A percentile compares a stretch with the other conserved stretches of the same genome.
These are phyloP conservation scores for Solenopsis invicta DNA, from an alignment of 1,140 invertebrate genomes.

Conservation along the genomic window DNA sequence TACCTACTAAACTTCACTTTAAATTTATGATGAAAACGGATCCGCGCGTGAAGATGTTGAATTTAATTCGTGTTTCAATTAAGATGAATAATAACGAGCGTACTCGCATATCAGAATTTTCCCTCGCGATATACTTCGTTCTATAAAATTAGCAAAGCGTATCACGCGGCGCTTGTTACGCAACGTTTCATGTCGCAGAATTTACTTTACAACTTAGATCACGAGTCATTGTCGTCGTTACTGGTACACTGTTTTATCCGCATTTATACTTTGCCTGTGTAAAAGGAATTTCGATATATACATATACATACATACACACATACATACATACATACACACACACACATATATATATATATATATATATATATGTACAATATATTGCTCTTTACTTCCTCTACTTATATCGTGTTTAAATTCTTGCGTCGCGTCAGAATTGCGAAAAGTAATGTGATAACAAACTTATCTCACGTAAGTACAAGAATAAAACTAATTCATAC, in stretches of 20 bases:
- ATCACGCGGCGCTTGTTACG: constrained; percentile 46
- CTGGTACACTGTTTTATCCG: constrained; percentile 17
- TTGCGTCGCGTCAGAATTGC: background rate
- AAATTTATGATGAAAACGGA: constrained; percentile 57
- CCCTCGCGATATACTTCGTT: constrained; percentile 41
- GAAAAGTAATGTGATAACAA: constrained; percentile 12
- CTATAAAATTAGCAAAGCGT: constrained; percentile 49
- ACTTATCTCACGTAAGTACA: background rate
- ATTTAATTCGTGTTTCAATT: constrained; percentile 61
- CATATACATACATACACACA: no score
- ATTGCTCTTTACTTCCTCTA: background rate
- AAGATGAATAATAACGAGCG: constrained; percentile 57
- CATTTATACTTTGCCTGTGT: constrained; percentile 16
- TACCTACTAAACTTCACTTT: constrained; percentile 54
- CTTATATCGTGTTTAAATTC: background rate
- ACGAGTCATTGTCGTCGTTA: constrained; percentile 25
- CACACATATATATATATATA: no score
- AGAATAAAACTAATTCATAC: constrained; percentile 7
- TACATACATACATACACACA: no score
- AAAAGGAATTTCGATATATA: constrained; percentile 12
- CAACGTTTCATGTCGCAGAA: constrained; percentile 19
- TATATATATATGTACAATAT: no score
- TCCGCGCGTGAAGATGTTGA: constrained; percentile 56
- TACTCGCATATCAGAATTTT: constrained; percentile 60
- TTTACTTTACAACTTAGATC: constrained; percentile 45